phyloP scores from a whole-genome alignment of 2,888 invertebrate genomes.

The Polydrusus cervinus region DNA sequence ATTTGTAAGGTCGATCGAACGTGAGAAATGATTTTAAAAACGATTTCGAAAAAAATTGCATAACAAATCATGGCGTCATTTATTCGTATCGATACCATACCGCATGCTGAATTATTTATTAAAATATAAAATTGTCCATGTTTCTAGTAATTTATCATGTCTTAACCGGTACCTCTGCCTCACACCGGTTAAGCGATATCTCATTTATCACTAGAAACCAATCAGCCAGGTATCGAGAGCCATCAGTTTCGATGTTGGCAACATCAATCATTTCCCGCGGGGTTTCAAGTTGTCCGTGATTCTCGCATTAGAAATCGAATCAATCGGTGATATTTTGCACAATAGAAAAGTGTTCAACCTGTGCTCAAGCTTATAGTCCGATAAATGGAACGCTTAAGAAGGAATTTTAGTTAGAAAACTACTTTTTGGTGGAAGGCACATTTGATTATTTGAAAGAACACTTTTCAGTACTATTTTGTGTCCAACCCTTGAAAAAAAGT shows the following conservation, averaged over 20 bases:
- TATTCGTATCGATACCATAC: constrained; percentile 44
- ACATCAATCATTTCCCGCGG: constrained; percentile 66
- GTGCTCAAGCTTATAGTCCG: constrained; percentile 3
- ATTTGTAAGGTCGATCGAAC: constrained; percentile 17
- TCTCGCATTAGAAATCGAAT: constrained; percentile 43
- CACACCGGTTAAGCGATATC: constrained; percentile 64
- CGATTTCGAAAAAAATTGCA: constrained; percentile 49
- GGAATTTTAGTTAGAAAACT: no score
- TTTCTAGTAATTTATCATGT: constrained; percentile 67
- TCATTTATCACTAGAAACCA: constrained; percentile 70
- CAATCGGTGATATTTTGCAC: constrained; percentile 23
- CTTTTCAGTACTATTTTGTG: no score
- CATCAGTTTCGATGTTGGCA: constrained; percentile 66
- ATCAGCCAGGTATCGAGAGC: constrained; percentile 69
- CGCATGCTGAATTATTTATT: constrained; percentile 58
- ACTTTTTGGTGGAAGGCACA: no score
- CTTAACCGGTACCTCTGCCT: constrained; percentile 67
- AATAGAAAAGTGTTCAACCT: constrained; percentile 8
- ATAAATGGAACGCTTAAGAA: no score
- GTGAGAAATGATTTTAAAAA: constrained; percentile 32
- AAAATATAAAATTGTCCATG: constrained; percentile 65
- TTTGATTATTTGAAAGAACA: no score
- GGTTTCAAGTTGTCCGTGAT: constrained; percentile 53
- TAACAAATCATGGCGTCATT: constrained; percentile 52
- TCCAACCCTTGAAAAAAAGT: no score